Percentiles rank a stretch among this genome's conserved stretches.
Conservation (phyloP, 2,797 vertebrate genomes). For the Hoplostethus mediterraneus region DNA sequence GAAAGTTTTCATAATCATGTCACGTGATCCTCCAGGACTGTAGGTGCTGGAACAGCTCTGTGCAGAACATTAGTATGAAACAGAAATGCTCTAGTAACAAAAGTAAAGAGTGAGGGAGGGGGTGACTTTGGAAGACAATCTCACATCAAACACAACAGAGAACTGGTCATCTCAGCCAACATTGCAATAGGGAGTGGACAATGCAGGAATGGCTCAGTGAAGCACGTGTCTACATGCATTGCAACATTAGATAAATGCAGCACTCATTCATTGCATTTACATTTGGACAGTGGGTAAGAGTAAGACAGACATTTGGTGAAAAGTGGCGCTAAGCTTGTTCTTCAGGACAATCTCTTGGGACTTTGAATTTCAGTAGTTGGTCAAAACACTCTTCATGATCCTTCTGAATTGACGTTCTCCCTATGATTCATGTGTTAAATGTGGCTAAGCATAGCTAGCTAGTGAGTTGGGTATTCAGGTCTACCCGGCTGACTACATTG, state of each 20-base stretch:
- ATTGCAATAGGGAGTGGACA: slow-evolving; percentile 58
- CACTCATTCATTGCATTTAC: slow-evolving; percentile 77
- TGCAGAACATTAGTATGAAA: slow-evolving; percentile 12
- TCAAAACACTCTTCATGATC: slow-evolving; percentile 15
- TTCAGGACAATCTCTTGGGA: slow-evolving; percentile 27
- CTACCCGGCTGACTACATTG: slow-evolving; percentile 46
- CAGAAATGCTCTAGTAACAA: slow-evolving; percentile 44
- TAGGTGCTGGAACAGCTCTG: slow-evolving; percentile 16
- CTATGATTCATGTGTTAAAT: slow-evolving; percentile 21
- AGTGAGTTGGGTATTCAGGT: slow-evolving; percentile 24
- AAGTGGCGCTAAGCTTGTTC: slow-evolving; percentile 59
- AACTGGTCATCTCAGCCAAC: slow-evolving; percentile 63
- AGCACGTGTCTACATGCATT: slow-evolving; percentile 75
- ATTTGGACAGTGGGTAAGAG: slow-evolving; percentile 76
- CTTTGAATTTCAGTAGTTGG: slow-evolving; percentile 18
- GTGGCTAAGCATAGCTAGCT: slow-evolving; percentile 38
- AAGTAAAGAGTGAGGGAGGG: slow-evolving; percentile 30
- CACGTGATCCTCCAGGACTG: slow-evolving; percentile 7
- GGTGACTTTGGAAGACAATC: slow-evolving; percentile 56
- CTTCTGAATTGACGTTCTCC: slow-evolving; percentile 1
- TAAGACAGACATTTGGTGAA: slow-evolving; percentile 71
- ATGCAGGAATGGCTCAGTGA: slow-evolving; percentile 72
- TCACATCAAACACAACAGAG: slow-evolving; percentile 69
- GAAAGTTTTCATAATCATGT: slow-evolving; percentile 13
- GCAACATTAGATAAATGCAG: slow-evolving; percentile 79